Conservation (phyloP, 2,113 vertebrate species). For the Myrmecophaga tridactyla region DNA sequence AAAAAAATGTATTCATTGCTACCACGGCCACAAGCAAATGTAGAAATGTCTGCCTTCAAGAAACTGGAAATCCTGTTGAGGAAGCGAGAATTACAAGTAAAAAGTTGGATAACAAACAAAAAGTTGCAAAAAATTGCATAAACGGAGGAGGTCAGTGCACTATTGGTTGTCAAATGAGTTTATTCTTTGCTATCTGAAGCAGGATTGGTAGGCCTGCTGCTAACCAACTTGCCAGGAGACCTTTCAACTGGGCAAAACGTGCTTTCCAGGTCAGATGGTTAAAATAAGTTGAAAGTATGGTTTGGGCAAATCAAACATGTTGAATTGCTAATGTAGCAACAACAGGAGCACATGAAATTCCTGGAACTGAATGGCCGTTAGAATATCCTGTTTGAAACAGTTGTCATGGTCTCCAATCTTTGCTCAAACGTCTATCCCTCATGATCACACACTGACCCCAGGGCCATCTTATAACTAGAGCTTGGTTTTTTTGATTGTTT, state of each 20-base stretch:
- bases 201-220: constrained; percentile 56
- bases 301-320: constrained; percentile 45
- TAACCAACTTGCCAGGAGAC: constrained; percentile 55
- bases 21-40: not conserved
- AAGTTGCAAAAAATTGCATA: not conserved
- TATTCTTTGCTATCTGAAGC: constrained; percentile 36
- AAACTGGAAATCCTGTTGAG: not conserved
- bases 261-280: constrained; percentile 45
- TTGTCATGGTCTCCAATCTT: not conserved
- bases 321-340: constrained; percentile 48
- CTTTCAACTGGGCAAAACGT: constrained; percentile 54
- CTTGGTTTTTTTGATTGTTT: too few relatives aligned
- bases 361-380: not conserved
- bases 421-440: not conserved
- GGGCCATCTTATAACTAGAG: not conserved
- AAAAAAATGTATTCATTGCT: not conserved
- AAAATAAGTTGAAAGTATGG: constrained; percentile 29
- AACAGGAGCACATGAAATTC: not conserved
- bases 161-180: constrained; percentile 38
- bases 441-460: not conserved
- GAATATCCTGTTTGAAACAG: not conserved
- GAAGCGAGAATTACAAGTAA: not conserved
- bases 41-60: not conserved
- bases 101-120: not conserved
- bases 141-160: not conserved